Percentiles rank a stretch among this genome's conserved stretches.
Evolutionary conservation across 2,113 vertebrate species (phyloP).

Genomic region (Protobothrops mucrosquamatus): DNA sequence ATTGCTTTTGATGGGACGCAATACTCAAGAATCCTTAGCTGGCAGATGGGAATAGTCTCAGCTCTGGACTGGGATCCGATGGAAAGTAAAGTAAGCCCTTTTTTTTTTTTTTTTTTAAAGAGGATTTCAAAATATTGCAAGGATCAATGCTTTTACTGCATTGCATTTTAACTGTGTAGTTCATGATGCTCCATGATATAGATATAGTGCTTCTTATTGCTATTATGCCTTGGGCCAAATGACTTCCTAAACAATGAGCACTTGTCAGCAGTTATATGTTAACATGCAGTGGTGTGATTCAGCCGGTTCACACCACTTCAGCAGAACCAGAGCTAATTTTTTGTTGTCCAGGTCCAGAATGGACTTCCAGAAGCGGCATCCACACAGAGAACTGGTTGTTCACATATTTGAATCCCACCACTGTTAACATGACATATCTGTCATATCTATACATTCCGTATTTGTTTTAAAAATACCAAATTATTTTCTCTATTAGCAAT

Average conservation of each 20-base stretch:
- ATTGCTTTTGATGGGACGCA: slow-evolving; percentile 79
- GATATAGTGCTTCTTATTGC: background rate
- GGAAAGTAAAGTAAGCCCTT: slow-evolving; percentile 79
- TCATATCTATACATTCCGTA: background rate
- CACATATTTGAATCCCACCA: too few relatives aligned
- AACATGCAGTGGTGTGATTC: background rate
- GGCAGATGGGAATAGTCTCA: slow-evolving; percentile 81
- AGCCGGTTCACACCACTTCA: too few relatives aligned
- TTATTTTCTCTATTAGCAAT: background rate
- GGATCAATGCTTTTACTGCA: slow-evolving; percentile 54
- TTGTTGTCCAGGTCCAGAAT: too few relatives aligned
- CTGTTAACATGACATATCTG: background rate
- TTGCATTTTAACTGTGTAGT: slow-evolving; percentile 46
- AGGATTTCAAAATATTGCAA: slow-evolving; percentile 54
- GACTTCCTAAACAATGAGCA: background rate
- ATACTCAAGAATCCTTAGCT: slow-evolving; percentile 74
- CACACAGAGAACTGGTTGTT: too few relatives aligned
- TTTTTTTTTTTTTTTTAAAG: slow-evolving; percentile 48
- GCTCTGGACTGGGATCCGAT: slow-evolving; percentile 89
- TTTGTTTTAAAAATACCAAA: background rate
- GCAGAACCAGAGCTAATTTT: too few relatives aligned
- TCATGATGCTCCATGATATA: slow-evolving; percentile 44
- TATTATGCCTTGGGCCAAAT: background rate
- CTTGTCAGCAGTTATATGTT: background rate
- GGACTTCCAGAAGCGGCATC: too few relatives aligned